phyloP scores from a whole-genome alignment of 1,140 invertebrate species.

The Odontomachus brunneus region DNA sequence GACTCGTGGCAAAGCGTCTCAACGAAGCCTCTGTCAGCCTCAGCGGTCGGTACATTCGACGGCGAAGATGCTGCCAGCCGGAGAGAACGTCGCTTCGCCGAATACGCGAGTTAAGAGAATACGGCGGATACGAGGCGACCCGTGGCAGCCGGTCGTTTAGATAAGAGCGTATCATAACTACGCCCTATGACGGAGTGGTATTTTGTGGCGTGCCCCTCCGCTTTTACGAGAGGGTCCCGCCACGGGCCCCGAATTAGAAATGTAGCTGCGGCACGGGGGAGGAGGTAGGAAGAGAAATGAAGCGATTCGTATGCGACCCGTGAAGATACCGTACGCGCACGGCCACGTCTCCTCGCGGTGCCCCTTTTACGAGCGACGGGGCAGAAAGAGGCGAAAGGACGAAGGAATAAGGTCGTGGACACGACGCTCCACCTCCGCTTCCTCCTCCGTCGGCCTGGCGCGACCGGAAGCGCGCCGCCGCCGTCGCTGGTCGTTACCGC shows the following conservation, averaged over 20 bases:
- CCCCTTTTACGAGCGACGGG: constrained; percentile 65
- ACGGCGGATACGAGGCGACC: not conserved
- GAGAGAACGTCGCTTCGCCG: not conserved
- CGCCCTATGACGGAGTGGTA: constrained; percentile 60
- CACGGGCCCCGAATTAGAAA: constrained; percentile 73
- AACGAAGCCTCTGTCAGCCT: not conserved
- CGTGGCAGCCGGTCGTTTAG: constrained; percentile 28
- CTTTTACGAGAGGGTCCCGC: constrained; percentile 53
- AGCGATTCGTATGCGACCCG: constrained; percentile 80
- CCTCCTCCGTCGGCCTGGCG: not conserved
- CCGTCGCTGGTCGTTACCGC: constrained; percentile 50
- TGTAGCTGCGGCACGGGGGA: constrained; percentile 34
- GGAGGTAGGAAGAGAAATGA: constrained; percentile 70
- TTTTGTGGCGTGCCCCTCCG: constrained; percentile 15
- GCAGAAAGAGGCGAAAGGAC: not conserved
- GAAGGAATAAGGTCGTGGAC: constrained; percentile 42
- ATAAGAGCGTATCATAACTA: constrained; percentile 63
- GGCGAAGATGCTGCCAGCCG: constrained; percentile 1
- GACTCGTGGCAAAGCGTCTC: not conserved
- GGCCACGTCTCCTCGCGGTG: constrained; percentile 49
- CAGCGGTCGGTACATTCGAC: not conserved
- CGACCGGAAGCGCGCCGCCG: constrained; percentile 60
- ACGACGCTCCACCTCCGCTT: constrained; percentile 38
- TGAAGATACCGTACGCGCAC: constrained; percentile 54
- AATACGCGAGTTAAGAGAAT: not conserved